A percentile compares a stretch with the other conserved stretches of the same genome.
Conservation (phyloP, 2,113 vertebrate genomes). For the Girardinichthys multiradiatus region DNA sequence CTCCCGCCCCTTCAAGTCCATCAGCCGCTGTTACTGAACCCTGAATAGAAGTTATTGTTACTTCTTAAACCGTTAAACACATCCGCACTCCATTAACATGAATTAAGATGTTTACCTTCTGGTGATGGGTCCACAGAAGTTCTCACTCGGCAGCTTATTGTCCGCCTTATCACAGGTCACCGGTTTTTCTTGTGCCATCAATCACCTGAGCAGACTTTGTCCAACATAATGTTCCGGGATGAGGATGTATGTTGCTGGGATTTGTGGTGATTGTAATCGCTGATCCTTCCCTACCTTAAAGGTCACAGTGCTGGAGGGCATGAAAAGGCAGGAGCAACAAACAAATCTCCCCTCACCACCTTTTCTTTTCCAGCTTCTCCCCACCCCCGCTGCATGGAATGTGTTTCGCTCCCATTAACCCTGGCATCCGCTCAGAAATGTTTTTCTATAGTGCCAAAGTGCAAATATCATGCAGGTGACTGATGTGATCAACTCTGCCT, state of each 20-base stretch:
- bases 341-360: constrained; percentile 6
- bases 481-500: not conserved
- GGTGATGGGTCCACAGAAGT: constrained; percentile 27
- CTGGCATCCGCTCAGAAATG: not conserved
- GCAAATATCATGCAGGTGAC: constrained; percentile 9
- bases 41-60: constrained; percentile 45
- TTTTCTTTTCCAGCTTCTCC: constrained; percentile 3
- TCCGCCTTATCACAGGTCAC: constrained; percentile 52
- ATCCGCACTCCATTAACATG: constrained; percentile 53
- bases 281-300: constrained; percentile 44
- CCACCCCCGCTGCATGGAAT: constrained; percentile 20
- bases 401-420: not conserved
- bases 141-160: constrained; percentile 50
- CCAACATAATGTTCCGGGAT: constrained; percentile 17
- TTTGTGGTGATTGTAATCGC: constrained; percentile 53
- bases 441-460: not conserved
- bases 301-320: constrained; percentile 46
- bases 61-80: constrained; percentile 39
- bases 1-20: constrained; percentile 2
- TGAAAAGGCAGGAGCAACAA: constrained; percentile 40
- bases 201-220: constrained; percentile 37
- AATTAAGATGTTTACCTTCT: constrained; percentile 59
- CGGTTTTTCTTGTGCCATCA: constrained; percentile 53
- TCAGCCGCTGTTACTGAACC: constrained; percentile 13
- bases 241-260: constrained; percentile 40